Evolutionary conservation across 1,140 invertebrate species (phyloP).

Genomic region (Aphaenogaster ashmeadi): DNA sequence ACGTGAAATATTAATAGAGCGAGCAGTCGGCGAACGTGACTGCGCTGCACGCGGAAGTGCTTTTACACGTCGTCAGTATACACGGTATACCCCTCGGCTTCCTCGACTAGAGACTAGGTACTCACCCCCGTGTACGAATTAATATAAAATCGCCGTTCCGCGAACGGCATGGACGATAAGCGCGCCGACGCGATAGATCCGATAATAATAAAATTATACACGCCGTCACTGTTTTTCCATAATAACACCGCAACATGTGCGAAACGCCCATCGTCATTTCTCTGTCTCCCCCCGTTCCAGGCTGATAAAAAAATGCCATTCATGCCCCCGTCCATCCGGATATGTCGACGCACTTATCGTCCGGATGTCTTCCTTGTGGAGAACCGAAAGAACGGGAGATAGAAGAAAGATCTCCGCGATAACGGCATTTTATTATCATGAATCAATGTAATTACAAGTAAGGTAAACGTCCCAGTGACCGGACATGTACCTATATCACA

Average conservation of each 20-base stretch:
- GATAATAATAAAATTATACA: slow-evolving; percentile 43
- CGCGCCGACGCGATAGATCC: background rate
- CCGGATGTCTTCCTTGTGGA: background rate
- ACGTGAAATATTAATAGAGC: slow-evolving; percentile 71
- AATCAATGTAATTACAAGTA: background rate
- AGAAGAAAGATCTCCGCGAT: background rate
- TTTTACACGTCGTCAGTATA: background rate
- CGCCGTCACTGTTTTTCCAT: background rate
- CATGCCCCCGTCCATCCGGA: background rate
- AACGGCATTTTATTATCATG: background rate
- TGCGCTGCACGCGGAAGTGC: slow-evolving; percentile 48
- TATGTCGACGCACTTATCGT: background rate
- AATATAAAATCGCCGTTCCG: slow-evolving; percentile 29
- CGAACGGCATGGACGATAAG: background rate
- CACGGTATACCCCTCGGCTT: background rate
- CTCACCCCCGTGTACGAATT: slow-evolving; percentile 17
- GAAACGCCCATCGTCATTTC: background rate
- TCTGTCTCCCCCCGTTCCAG: background rate
- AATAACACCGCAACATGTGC: slow-evolving; percentile 10
- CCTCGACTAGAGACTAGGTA: background rate
- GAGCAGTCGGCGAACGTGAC: slow-evolving; percentile 49
- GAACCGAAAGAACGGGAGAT: background rate
- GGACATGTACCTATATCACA: too few species aligned
- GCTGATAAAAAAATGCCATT: background rate
- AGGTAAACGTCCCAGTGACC: too few species aligned